Conservation (phyloP, 2,888 invertebrate genomes). For the Aphrophora alni region DNA sequence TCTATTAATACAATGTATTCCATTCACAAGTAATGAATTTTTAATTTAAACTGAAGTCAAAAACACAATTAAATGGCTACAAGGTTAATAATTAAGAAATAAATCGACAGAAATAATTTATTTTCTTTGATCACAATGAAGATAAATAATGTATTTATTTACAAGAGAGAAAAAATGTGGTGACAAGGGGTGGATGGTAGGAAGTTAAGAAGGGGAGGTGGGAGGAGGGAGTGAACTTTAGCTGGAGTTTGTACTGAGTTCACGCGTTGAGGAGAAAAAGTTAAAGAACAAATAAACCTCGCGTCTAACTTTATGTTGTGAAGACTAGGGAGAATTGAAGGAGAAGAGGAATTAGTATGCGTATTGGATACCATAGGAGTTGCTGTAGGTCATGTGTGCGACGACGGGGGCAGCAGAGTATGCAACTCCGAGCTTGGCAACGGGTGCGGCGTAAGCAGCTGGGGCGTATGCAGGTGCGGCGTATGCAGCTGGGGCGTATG, state of each 20-base stretch:
- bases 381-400: constrained; percentile 48
- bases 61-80: neutral
- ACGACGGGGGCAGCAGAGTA: constrained; percentile 50
- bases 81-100: neutral
- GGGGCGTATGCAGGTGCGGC: constrained; percentile 29
- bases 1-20: too few relatives aligned
- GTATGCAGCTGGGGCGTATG: constrained; percentile 65
- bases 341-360: neutral
- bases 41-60: too few relatives aligned
- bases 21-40: too few relatives aligned
- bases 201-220: too few relatives aligned
- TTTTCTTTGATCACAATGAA: neutral
- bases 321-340: neutral
- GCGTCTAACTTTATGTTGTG: constrained; percentile 37
- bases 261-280: neutral
- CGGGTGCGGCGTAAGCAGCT: constrained; percentile 40
- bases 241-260: neutral
- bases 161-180: neutral
- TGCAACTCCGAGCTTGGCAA: constrained; percentile 45
- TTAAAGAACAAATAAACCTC: neutral
- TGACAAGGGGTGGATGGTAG: neutral
- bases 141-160: neutral
- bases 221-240: neutral
- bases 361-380: constrained; percentile 48
- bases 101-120: neutral